Percentiles rank a stretch among this genome's conserved stretches.
Conservation (phyloP, 1,140 invertebrate genomes). For the Lepidurus arcticus region DNA sequence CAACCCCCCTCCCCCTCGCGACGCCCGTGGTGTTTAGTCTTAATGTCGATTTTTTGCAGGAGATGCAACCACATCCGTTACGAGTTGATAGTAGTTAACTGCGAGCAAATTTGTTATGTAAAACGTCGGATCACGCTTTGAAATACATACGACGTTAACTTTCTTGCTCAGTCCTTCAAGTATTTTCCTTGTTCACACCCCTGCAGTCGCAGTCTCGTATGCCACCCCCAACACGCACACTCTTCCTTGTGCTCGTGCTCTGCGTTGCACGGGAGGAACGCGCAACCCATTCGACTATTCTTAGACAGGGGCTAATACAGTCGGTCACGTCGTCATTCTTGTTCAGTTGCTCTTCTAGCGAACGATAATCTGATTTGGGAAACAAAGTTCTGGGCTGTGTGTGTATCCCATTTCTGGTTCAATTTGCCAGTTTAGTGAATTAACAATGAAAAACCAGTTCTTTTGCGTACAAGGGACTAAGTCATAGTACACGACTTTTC, state of each 20-base stretch:
- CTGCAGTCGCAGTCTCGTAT: not conserved
- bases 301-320: not conserved
- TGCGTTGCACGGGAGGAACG: not conserved
- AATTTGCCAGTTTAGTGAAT: not conserved
- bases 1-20: no score
- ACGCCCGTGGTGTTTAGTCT: no score
- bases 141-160: not conserved
- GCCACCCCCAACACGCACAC: not conserved
- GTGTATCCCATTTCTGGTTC: no score
- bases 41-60: no score
- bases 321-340: not conserved
- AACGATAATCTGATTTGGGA: not conserved
- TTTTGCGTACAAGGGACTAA: no score
- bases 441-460: no score
- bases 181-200: not conserved
- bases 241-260: not conserved
- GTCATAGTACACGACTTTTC: no score
- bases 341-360: not conserved
- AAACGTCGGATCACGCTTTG: not conserved
- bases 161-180: not conserved
- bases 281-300: constrained; percentile 13
- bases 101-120: not conserved
- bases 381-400: not conserved
- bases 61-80: not conserved
- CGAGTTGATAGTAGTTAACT: not conserved